These are phyloP conservation scores for Drosophila multiciliata DNA, from an alignment of 2,888 invertebrate species.

Conservation along the genomic window DNA sequence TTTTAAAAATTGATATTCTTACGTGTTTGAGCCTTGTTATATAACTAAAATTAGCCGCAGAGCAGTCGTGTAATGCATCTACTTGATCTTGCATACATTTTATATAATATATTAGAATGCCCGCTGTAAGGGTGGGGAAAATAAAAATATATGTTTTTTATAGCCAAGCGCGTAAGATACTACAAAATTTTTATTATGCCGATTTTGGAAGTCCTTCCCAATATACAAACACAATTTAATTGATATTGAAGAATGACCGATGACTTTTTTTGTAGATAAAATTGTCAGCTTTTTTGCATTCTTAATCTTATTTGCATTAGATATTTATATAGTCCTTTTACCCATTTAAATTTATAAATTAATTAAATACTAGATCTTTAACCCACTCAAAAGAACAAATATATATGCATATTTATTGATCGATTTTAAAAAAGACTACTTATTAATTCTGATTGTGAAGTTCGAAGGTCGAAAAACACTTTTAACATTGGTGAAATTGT, in stretches of 20 bases:
- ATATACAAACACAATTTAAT: background rate
- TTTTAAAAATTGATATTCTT: background rate
- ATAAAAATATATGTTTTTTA: background rate
- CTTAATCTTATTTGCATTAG: background rate
- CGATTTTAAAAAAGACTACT: slow-evolving; percentile 68
- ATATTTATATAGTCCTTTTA: background rate
- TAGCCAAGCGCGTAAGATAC: background rate
- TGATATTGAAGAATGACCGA: background rate
- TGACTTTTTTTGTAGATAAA: background rate
- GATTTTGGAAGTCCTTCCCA: background rate
- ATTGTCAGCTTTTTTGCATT: background rate
- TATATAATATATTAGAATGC: background rate
- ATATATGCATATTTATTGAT: slow-evolving; percentile 77
- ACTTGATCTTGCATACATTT: slow-evolving; percentile 18
- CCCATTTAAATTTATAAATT: background rate
- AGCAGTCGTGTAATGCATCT: background rate
- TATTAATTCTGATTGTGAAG: slow-evolving; percentile 65
- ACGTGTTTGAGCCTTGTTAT: background rate
- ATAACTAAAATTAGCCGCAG: background rate
- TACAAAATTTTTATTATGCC: background rate
- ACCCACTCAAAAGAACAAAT: slow-evolving; percentile 83
- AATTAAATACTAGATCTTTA: slow-evolving; percentile 45
- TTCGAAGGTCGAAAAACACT: slow-evolving; percentile 46
- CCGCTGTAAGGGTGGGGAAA: background rate
- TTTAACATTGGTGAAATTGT: slow-evolving; percentile 43